Conservation (phyloP, 2,888 invertebrate species). For the Eupeodes luniger region DNA sequence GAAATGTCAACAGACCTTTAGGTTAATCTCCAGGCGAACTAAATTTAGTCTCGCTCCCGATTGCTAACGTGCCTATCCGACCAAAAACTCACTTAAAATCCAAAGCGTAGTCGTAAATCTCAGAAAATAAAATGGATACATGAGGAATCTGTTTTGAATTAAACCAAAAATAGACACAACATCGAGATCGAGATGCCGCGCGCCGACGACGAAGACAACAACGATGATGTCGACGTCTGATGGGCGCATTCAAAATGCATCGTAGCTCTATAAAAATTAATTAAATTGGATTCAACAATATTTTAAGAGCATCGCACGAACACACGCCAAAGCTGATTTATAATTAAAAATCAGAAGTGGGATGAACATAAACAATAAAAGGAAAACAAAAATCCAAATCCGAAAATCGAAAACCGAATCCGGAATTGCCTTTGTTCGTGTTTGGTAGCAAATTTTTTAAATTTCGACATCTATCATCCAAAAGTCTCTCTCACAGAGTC, state of each 20-base stretch:
- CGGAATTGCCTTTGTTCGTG: constrained; percentile 6
- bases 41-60: constrained; percentile 44
- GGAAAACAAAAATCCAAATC: too few relatives aligned
- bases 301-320: constrained; percentile 29
- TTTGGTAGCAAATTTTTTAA: neutral
- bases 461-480: neutral
- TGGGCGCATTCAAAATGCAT: constrained; percentile 24
- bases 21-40: constrained; percentile 58
- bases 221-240: neutral
- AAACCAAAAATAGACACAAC: constrained; percentile 61
- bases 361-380: constrained; percentile 3
- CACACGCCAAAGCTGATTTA: constrained; percentile 30
- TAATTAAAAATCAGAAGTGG: constrained; percentile 9
- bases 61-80: neutral
- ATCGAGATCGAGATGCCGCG: neutral
- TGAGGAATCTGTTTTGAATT: constrained; percentile 54
- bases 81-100: constrained; percentile 22
- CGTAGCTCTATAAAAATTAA: constrained; percentile 30
- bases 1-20: constrained; percentile 58
- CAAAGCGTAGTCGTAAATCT: constrained; percentile 28
- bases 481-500: neutral
- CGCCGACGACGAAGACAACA: too few relatives aligned
- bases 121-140: neutral
- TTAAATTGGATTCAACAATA: constrained; percentile 30
- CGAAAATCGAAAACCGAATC: neutral